phyloP scores from a whole-genome alignment of 23 tunicate genomes.

The Oikopleura dioica region DNA sequence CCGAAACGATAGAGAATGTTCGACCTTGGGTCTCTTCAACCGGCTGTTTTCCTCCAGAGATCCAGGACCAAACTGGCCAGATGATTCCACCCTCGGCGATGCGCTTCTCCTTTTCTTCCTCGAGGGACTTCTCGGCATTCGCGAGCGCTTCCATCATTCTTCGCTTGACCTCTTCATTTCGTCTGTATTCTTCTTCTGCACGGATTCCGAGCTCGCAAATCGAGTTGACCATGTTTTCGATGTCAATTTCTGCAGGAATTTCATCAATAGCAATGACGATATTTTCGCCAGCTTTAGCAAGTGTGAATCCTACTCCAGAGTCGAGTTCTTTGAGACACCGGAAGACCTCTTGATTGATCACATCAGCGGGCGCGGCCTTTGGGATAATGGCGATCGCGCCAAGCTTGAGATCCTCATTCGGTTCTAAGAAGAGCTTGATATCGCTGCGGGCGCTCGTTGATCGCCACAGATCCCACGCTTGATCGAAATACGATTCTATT shows the following conservation, averaged over 20 bases:
- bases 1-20: background rate
- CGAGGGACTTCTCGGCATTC: background rate
- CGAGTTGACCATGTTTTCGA: background rate
- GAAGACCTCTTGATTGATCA: background rate
- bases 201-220: background rate
- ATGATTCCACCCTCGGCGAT: background rate
- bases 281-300: background rate
- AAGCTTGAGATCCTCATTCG: background rate
- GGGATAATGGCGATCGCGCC: background rate
- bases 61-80: constrained; percentile 12
- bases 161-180: background rate
- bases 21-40: constrained; percentile 3
- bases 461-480: background rate
- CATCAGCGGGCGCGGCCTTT: background rate
- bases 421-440: background rate
- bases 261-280: background rate
- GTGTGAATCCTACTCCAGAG: background rate
- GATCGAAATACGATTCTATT: background rate
- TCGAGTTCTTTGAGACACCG: background rate
- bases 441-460: background rate
- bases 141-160: background rate
- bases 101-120: constrained; percentile 8
- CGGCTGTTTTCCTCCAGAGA: constrained; percentile 7
- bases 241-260: constrained; percentile 1
- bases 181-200: background rate